Evolutionary conservation across 2,888 invertebrate species (phyloP), one percentile per base, ranked within the genome.

Genomic region (Malthinus flaveolus): DNA sequence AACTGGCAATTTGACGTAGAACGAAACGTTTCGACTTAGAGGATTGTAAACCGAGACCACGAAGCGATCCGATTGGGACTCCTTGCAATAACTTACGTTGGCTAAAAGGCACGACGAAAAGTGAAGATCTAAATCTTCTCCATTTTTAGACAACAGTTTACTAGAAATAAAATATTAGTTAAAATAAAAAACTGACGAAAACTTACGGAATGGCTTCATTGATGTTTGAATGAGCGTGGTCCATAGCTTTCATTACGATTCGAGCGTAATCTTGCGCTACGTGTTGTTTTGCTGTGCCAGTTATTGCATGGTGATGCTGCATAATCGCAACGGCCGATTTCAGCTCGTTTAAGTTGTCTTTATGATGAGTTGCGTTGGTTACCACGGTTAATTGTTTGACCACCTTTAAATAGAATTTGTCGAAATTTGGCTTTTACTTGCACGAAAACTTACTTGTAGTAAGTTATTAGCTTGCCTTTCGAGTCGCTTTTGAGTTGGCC

Each of bases 291-390:
- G 91, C 91, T 0, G 93, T 93, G 1, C 92, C 92, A 0, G 93
- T 91, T 1, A 96, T 86, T 11, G 84, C 93, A 74, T 97, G 95
- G 73, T 97, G 96, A 73, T 97, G 96, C 74, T 96, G 95, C 88
- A 91, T 87, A 1, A 90, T 79, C 3, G 89, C 91, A 87, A 91
- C 87, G 0, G 86, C 87, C 64, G 87, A 85, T 6, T 86, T 85
- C 13, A 91, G 81, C 3, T 44, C 31, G 11, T 84, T 78, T 10
- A 89, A 69, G 11, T 48, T 58, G 8, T 54, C 33, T 10, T 59
- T 36, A n/a, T 49, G 12, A 1, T 83, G 80, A 6, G 82, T 80
- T 47, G 73, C 68, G 6, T 83, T 81, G 49, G 80, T 75, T 13
- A 82, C 64, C 1, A 79, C 75, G 54, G 86, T 83, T 0, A 92